Conservation (phyloP, 2,888 invertebrate genomes). For the Conops quadrifasciatus region DNA sequence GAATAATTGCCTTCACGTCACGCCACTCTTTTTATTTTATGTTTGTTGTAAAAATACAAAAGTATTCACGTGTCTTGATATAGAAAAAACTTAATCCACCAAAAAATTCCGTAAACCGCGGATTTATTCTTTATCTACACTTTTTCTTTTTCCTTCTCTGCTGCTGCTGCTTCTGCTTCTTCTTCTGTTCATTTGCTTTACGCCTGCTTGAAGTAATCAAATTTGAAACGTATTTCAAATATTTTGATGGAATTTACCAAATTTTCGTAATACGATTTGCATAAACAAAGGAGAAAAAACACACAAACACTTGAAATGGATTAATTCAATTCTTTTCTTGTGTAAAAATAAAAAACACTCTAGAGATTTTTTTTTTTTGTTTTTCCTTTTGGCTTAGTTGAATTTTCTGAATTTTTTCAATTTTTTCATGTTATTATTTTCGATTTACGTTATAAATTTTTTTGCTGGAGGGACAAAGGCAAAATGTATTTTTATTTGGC, state of each 20-base stretch:
- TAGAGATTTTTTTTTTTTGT: neutral
- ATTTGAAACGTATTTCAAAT: too few species aligned
- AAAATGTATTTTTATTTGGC: conserved; percentile 1
- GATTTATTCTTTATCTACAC: too few species aligned
- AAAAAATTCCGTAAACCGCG: conserved; percentile 40
- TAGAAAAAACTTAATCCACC: too few species aligned
- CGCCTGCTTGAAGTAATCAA: too few species aligned
- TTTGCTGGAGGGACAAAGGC: conserved; percentile 15
- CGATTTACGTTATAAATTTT: neutral
- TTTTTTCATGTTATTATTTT: neutral
- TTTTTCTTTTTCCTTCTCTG: neutral
- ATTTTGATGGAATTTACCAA: too few species aligned
- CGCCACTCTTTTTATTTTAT: too few species aligned
- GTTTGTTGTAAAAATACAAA: too few species aligned
- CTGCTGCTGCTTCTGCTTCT: neutral
- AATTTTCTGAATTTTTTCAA: neutral
- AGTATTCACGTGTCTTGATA: too few species aligned
- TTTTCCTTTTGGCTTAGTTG: neutral
- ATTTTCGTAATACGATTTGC: too few species aligned
- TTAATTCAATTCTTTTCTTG: conserved; percentile 19
- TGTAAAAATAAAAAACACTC: neutral
- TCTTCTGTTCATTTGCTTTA: neutral
- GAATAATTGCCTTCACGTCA: too few species aligned
- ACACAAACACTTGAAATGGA: conserved; percentile 14
- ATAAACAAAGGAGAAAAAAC: too few species aligned